Evolutionary conservation across 2,888 invertebrate species (phyloP).

Genomic region (Eristalis arbustorum): DNA sequence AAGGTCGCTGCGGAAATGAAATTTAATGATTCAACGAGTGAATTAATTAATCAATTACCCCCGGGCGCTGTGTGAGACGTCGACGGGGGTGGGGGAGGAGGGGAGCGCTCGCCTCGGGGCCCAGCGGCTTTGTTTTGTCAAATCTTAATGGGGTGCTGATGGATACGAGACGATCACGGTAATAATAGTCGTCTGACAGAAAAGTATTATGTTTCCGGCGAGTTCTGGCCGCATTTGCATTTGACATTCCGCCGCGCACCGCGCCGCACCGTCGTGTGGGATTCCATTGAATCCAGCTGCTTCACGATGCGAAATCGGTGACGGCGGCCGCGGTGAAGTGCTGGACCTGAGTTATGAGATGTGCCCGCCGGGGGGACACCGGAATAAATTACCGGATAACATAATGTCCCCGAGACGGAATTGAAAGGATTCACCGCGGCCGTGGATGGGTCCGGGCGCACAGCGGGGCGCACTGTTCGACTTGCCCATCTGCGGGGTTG

Average conservation of each 20-base stretch:
- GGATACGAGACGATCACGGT: constrained; percentile 48
- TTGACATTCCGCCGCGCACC: constrained; percentile 47
- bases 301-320: constrained; percentile 2
- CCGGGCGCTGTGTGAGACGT: background rate
- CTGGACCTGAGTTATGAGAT: constrained; percentile 58
- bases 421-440: constrained; percentile 53
- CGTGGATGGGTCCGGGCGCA: background rate
- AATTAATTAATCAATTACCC: constrained; percentile 67
- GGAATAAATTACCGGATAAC: constrained; percentile 53
- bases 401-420: constrained; percentile 18
- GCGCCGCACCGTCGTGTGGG: background rate
- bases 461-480: constrained; percentile 28
- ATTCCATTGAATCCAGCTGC: constrained; percentile 21
- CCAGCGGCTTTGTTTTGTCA: constrained; percentile 20
- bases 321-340: background rate
- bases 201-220: constrained; percentile 24
- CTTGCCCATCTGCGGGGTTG: constrained; percentile 25
- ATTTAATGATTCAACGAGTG: constrained; percentile 60
- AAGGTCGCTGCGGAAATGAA: constrained; percentile 52
- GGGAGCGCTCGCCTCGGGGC: background rate
- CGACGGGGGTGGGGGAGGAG: background rate
- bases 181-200: constrained; percentile 29
- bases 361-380: constrained; percentile 22
- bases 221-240: constrained; percentile 41
- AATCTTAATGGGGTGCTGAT: constrained; percentile 55